Percentiles rank a stretch among this genome's conserved stretches.
These are phyloP conservation scores for Dromius quadrimaculatus DNA, from an alignment of 2,888 invertebrate species.

Conservation along the genomic window DNA sequence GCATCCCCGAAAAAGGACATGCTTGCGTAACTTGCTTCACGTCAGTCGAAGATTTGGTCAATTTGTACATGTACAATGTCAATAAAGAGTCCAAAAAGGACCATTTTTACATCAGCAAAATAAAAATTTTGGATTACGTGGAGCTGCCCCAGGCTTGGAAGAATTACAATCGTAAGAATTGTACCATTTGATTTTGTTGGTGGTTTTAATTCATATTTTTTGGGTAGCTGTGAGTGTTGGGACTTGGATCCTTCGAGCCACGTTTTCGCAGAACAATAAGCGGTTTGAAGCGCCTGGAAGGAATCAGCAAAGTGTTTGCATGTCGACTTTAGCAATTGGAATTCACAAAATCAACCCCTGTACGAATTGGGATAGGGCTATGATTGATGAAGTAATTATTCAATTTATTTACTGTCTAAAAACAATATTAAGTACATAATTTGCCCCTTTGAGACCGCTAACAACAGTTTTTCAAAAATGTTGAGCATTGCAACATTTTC, in stretches of 20 bases:
- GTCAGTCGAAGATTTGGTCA: slow-evolving; percentile 62
- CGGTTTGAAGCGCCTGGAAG: slow-evolving; percentile 63
- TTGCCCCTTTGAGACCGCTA: no score
- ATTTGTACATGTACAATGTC: slow-evolving; percentile 64
- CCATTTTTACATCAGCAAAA: slow-evolving; percentile 62
- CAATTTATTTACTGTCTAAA: no score
- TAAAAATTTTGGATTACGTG: slow-evolving; percentile 61
- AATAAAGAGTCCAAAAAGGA: slow-evolving; percentile 59
- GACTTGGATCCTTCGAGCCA: slow-evolving; percentile 65
- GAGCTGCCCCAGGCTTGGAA: slow-evolving; percentile 62
- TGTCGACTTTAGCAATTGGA: slow-evolving; percentile 64
- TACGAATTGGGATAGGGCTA: slow-evolving; percentile 62
- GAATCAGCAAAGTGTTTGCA: slow-evolving; percentile 67
- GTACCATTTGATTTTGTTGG: background rate
- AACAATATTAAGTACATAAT: no score
- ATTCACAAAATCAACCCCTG: slow-evolving; percentile 60
- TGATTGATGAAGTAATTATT: slow-evolving; percentile 64
- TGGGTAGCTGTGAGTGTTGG: slow-evolving; percentile 53
- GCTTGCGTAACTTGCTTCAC: slow-evolving; percentile 65
- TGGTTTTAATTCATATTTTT: background rate
- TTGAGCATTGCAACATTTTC: no score
- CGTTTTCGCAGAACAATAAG: slow-evolving; percentile 61
- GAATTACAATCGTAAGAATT: slow-evolving; percentile 62
- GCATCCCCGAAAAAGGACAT: slow-evolving; percentile 57
- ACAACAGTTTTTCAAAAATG: no score